Conservation (phyloP, 2,888 invertebrate species). For the Polyploca ridens region DNA sequence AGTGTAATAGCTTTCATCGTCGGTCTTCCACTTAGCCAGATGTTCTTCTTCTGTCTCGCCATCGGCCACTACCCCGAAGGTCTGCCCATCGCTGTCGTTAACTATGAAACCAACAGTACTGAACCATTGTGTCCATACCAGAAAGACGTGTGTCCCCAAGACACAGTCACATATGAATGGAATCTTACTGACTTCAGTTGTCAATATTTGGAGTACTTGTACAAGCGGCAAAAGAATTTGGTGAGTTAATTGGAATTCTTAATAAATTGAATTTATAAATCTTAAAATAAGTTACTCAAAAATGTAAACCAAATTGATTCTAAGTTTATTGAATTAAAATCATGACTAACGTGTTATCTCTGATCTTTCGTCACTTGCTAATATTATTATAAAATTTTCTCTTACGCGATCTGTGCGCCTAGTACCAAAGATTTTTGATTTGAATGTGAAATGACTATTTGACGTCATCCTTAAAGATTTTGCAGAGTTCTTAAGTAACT, state of each 20-base stretch:
- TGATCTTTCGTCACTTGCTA: too few species aligned
- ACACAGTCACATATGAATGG: slow-evolving; percentile 68
- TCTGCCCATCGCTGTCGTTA: slow-evolving; percentile 91
- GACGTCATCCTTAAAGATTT: background rate
- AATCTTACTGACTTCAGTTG: slow-evolving; percentile 89
- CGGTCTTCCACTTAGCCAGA: slow-evolving; percentile 93
- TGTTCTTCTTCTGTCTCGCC: slow-evolving; percentile 93
- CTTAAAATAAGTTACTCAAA: too few species aligned
- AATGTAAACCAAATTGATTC: too few species aligned
- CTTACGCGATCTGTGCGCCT: too few species aligned
- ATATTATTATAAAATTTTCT: too few species aligned
- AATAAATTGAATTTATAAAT: background rate
- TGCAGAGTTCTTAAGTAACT: background rate
- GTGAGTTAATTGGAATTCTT: slow-evolving; percentile 72
- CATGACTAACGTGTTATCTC: too few species aligned
- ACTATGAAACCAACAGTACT: slow-evolving; percentile 87
- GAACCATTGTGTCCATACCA: slow-evolving; percentile 75
- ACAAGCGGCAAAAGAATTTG: slow-evolving; percentile 87
- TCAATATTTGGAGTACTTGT: slow-evolving; percentile 89
- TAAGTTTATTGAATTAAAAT: too few species aligned
- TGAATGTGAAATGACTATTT: background rate
- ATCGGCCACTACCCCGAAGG: slow-evolving; percentile 94
- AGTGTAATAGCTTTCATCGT: slow-evolving; percentile 94
- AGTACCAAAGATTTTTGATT: too few species aligned
- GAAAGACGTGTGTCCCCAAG: slow-evolving; percentile 80